Base-by-base conservation (phyloP, 2,888 invertebrate genomes). In the Caenorhabditis sp. region DNA sequence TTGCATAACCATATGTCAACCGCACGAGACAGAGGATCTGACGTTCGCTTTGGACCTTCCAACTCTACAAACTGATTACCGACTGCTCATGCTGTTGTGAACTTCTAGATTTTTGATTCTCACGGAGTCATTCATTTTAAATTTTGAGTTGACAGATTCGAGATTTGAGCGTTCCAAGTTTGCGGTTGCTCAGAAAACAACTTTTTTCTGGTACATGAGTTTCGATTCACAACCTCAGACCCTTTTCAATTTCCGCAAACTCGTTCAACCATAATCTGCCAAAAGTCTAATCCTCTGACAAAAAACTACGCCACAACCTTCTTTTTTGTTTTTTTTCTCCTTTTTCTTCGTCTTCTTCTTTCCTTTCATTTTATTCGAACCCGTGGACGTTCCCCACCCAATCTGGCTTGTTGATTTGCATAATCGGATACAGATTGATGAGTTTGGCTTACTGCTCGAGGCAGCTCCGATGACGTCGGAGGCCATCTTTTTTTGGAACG, bases 1-100 rank as follows among this genome's bases (percentile, higher is more conserved):
- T 68, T 70, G 32, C 52, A 53, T 53, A 26, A 61, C 70, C 70
- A 70, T 70, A 59, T 70, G 70, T 53, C 66, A 66, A n/a, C n/a
- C n/a, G n/a, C n/a, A n/a, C n/a, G n/a, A n/a, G n/a, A n/a, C n/a
- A n/a, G n/a, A n/a, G n/a, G n/a, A n/a, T n/a, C n/a, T n/a, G n/a
- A n/a, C n/a, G n/a, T n/a, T n/a, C n/a, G n/a, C n/a, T n/a, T n/a
- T n/a, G n/a, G n/a, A n/a, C n/a, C n/a, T n/a, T n/a, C n/a, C n/a
- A n/a, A n/a, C n/a, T n/a, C n/a, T n/a, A n/a, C n/a, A n/a, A n/a
- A n/a, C n/a, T n/a, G n/a, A n/a, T n/a, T n/a, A n/a, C n/a, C n/a
- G n/a, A n/a, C n/a, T n/a, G n/a, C n/a, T n/a, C n/a, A n/a, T n/a
- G n/a, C n/a, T n/a, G n/a, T n/a, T n/a, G n/a, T n/a, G n/a, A n/a